Evolutionary conservation across 2,113 vertebrate genomes (phyloP).

Genomic region (Trichechus manatus): DNA sequence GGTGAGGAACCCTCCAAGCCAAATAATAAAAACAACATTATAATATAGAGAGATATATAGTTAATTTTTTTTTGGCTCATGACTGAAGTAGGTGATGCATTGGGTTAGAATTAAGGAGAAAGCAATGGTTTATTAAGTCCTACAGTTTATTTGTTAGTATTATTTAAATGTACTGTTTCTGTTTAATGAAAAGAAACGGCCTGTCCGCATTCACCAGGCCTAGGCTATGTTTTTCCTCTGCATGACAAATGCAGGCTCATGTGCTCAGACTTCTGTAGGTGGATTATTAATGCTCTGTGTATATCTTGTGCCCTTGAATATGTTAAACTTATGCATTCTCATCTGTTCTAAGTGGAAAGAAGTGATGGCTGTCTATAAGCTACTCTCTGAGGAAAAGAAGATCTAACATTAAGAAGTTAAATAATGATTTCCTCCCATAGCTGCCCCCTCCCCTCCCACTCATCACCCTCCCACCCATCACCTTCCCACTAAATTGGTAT

Average conservation of each 20-base stretch:
- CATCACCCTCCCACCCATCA: background rate
- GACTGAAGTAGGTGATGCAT: background rate
- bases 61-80: background rate
- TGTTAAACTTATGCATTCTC: background rate
- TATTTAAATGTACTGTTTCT: background rate
- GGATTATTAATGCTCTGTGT: background rate
- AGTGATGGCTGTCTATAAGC: background rate
- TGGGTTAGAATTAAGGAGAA: background rate
- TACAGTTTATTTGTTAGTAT: background rate
- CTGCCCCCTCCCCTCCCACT: background rate
- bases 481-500: background rate
- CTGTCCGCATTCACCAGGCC: background rate
- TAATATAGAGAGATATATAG: background rate
- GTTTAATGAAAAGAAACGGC: background rate
- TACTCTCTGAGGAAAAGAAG: background rate
- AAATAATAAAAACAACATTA: background rate
- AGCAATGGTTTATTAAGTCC: background rate
- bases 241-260: background rate
- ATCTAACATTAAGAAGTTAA: background rate
- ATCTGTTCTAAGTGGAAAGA: constrained; percentile 30
- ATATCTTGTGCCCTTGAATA: constrained; percentile 10
- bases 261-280: background rate
- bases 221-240: background rate
- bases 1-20: too few species aligned
- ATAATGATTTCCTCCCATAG: constrained; percentile 2